Evolutionary conservation across 2,797 vertebrate genomes (phyloP).

Genomic region (Hippopotamyrus pictus): DNA sequence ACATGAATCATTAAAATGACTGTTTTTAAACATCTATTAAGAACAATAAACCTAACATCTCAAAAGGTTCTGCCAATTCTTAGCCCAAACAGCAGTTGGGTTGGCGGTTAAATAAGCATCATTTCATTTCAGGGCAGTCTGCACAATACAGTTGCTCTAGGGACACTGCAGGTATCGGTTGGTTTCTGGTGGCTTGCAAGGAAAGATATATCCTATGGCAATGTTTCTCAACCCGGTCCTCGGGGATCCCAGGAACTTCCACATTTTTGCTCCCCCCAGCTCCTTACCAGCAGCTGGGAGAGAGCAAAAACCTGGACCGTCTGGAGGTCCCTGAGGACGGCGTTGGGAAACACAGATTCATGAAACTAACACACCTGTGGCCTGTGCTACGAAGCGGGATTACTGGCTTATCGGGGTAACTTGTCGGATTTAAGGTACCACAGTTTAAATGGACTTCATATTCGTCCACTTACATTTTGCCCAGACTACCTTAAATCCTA

Average conservation of each 20-base stretch:
- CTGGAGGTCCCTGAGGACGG: background rate
- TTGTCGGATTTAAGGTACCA: too few species aligned
- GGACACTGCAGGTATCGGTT: background rate
- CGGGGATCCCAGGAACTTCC: background rate
- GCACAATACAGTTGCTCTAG: background rate
- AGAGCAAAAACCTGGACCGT: background rate
- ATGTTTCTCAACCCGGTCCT: background rate
- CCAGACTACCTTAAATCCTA: too few species aligned
- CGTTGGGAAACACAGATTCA: background rate
- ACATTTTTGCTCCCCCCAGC: background rate
- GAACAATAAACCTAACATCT: background rate
- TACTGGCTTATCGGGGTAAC: too few species aligned
- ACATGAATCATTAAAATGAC: background rate
- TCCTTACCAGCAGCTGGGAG: background rate
- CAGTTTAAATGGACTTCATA: too few species aligned
- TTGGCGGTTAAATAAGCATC: background rate
- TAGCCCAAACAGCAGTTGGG: background rate
- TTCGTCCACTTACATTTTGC: too few species aligned
- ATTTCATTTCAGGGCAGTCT: background rate
- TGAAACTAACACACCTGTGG: background rate
- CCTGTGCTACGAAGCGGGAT: too few species aligned
- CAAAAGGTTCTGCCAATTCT: background rate
- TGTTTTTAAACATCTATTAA: background rate
- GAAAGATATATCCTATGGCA: background rate
- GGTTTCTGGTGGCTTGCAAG: background rate